Percentiles rank a stretch among this genome's conserved stretches.
Evolutionary conservation across 2,888 invertebrate species (phyloP).

Genomic region (Azorinus chamasolen): DNA sequence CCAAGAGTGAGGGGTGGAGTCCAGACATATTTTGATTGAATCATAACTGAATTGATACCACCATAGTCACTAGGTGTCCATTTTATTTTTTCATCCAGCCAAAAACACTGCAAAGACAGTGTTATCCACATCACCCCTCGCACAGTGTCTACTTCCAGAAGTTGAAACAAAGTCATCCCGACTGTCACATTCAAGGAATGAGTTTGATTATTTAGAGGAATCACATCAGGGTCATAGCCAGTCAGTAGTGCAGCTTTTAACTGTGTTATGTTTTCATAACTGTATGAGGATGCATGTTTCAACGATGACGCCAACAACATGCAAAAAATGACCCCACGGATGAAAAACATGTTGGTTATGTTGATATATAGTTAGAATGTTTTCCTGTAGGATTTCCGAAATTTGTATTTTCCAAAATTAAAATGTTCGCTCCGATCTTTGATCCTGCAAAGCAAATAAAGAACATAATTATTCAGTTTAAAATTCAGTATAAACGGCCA

Average conservation of each 20-base stretch:
- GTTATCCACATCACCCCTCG: constrained; percentile 14
- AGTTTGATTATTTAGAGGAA: constrained; percentile 29
- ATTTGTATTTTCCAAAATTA: too few relatives aligned
- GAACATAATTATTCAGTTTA: too few relatives aligned
- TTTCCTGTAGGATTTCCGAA: too few relatives aligned
- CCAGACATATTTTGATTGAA: constrained; percentile 30
- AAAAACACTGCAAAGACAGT: not conserved
- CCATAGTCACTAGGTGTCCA: constrained; percentile 34
- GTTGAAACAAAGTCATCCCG: constrained; percentile 10
- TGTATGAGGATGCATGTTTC: too few relatives aligned
- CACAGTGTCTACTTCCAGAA: constrained; percentile 29
- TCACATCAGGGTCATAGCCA: constrained; percentile 24
- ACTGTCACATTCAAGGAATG: constrained; percentile 23
- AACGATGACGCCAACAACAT: too few relatives aligned
- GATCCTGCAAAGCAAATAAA: too few relatives aligned
- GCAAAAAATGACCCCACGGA: too few relatives aligned
- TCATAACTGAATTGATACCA: constrained; percentile 6
- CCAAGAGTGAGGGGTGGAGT: constrained; percentile 24
- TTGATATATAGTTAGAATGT: too few relatives aligned
- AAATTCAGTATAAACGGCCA: too few relatives aligned
- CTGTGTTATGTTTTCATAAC: constrained; percentile 18
- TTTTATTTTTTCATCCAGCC: constrained; percentile 31
- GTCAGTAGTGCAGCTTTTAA: constrained; percentile 18
- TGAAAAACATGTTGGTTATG: too few relatives aligned
- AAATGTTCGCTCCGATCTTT: too few relatives aligned